phyloP scores from a whole-genome alignment of 2,888 invertebrate species.

The Ectobius pallidus region DNA sequence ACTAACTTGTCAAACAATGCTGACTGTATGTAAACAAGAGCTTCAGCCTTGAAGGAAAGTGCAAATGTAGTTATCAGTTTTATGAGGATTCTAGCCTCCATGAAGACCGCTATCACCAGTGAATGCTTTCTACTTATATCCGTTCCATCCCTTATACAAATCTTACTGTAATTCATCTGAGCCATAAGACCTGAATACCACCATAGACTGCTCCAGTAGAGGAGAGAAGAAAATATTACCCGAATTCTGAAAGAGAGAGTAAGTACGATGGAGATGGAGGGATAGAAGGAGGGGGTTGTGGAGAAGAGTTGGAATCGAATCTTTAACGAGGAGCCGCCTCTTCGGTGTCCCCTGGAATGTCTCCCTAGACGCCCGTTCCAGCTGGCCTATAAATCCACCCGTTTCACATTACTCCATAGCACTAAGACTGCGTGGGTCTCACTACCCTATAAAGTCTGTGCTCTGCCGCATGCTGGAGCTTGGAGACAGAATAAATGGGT shows the following conservation, averaged over 20 bases:
- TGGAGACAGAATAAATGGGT: constrained; percentile 27
- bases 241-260: background rate
- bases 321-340: constrained; percentile 36
- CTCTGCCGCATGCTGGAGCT: background rate
- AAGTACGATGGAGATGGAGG: background rate
- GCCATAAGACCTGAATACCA: background rate
- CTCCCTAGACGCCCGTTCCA: constrained; percentile 36
- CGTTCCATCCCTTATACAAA: too few species aligned
- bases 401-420: constrained; percentile 6
- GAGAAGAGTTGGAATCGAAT: constrained; percentile 33
- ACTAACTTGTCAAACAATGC: too few species aligned
- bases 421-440: constrained; percentile 13
- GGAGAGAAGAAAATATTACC: background rate
- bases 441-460: constrained; percentile 20
- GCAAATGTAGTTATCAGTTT: too few species aligned
- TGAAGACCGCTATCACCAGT: too few species aligned
- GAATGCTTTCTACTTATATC: too few species aligned
- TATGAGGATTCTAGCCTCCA: too few species aligned
- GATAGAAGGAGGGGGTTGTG: background rate
- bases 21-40: too few species aligned
- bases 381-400: constrained; percentile 29
- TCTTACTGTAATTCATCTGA: constrained; percentile 21
- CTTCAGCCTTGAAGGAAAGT: too few species aligned
- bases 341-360: constrained; percentile 35
- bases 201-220: background rate